Evolutionary conservation across 2,888 invertebrate genomes (phyloP).

Genomic region (Patella ulyssiponensis): DNA sequence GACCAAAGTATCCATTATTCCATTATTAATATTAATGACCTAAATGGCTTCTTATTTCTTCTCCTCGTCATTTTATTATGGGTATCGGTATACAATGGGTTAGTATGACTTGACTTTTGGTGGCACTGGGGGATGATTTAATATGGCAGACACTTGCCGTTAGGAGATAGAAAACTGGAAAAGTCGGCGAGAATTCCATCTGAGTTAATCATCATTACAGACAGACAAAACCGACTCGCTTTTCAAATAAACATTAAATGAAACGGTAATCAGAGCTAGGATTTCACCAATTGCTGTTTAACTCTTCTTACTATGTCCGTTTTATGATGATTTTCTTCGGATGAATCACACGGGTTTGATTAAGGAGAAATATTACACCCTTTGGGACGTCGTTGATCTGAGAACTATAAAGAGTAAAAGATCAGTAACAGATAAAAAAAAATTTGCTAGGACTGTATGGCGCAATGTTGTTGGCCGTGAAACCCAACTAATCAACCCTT

Average conservation of each 20-base stretch:
- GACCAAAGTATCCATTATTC: too few relatives aligned
- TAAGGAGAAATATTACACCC: conserved; percentile 11
- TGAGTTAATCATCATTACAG: conserved; percentile 9
- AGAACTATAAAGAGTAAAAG: conserved; percentile 4
- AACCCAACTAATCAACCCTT: conserved; percentile 5
- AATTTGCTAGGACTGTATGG: background rate
- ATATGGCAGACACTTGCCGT: too few relatives aligned
- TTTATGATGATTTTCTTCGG: conserved; percentile 9
- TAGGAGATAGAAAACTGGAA: conserved; percentile 1
- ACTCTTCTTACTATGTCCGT: conserved; percentile 7
- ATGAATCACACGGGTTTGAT: conserved; percentile 11
- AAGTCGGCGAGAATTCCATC: background rate
- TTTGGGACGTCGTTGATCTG: background rate
- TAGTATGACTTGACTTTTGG: too few relatives aligned
- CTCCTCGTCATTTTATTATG: too few relatives aligned
- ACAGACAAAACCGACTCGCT: conserved; percentile 9
- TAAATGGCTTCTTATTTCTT: too few relatives aligned
- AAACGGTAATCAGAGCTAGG: conserved; percentile 12
- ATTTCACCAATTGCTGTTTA: conserved; percentile 12
- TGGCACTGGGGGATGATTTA: too few relatives aligned
- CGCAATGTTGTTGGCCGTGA: conserved; percentile 3
- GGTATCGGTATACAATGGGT: too few relatives aligned
- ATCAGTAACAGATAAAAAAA: conserved; percentile 6
- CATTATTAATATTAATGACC: too few relatives aligned
- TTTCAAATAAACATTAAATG: conserved; percentile 12